Base-by-base conservation (phyloP, 2,888 invertebrate species). In the Drosophila imparisetae region DNA sequence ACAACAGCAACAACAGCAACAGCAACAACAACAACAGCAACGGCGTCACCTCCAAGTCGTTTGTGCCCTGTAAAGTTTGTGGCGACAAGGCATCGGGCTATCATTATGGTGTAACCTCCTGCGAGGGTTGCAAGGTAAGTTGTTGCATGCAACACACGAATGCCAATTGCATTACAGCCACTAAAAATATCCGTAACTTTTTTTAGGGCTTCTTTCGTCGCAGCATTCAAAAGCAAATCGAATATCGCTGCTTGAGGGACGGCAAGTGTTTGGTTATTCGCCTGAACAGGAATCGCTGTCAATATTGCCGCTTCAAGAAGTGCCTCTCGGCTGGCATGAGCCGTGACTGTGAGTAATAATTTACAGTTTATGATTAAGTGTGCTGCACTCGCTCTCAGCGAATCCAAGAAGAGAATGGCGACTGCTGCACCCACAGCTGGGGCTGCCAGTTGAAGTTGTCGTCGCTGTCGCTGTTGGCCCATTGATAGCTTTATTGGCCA, bases 31-130 rank as follows among this genome's bases (percentile, higher is more conserved):
- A 94, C 94, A 95, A 94, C 95, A 92, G 74, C 92, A 96, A 96
- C 92, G 94, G 95, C 63, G 96, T 96, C 80, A 95, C 96, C 72
- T 95, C 96, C 75, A 98, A 98, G 93, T 96, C 97, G 65, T 97
- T 98, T 92, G 96, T 98, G 82, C 97, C 98, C 68, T 98, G 98
- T 94, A 98, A 98, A 93, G 98, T 99, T 84, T 99, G 99, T 94
- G 98, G 98, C 52, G 99, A 99, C 93, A 97, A 97, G 92, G 97
- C 97, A 70, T 97, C 97, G 63, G 93, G 93, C 58, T 99, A 98
- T 93, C 98, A 99, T 94, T 99, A 99, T 95, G 98, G 99, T 62
- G 98, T 99, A 85, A 98, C 98, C 77, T 98, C 98, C 80, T 99
- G 98, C 94, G 98, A 99, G 94, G 98, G 99, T 83, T 99, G 98